A percentile compares a stretch with the other conserved stretches of the same genome.
Conservation (phyloP, 2,888 invertebrate genomes). For the Drosophila mercatorum region DNA sequence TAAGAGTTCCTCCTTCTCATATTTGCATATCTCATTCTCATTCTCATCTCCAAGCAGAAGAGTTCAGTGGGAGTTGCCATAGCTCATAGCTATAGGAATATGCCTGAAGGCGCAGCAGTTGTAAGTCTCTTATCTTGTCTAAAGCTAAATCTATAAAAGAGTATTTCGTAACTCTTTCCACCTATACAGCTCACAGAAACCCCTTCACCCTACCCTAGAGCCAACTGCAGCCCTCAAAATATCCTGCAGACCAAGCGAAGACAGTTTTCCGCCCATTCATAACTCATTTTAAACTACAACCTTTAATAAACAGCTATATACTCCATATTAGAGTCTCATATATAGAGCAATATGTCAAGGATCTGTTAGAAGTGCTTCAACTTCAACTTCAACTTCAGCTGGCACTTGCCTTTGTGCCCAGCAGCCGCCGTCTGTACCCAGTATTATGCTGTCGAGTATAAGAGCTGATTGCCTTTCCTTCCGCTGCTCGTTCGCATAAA, state of each 20-base stretch:
- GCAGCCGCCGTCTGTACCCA: constrained; percentile 52
- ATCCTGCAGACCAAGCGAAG: no score
- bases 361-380: neutral
- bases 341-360: neutral
- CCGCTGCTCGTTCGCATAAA: constrained; percentile 42
- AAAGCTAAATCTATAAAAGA: no score
- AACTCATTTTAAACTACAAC: neutral
- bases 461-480: constrained; percentile 29
- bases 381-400: neutral
- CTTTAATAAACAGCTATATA: neutral
- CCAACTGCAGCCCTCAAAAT: no score
- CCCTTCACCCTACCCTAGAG: no score
- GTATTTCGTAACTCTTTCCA: no score
- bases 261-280: neutral
- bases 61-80: no score
- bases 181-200: no score
- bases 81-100: neutral
- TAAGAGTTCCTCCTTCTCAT: neutral
- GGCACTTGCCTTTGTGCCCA: neutral
- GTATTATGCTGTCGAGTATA: constrained; percentile 29
- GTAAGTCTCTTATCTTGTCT: no score
- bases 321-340: neutral
- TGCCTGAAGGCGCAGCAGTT: no score
- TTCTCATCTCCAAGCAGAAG: neutral
- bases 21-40: neutral